A percentile compares a stretch with the other conserved stretches of the same genome.
Conservation (phyloP, 2,888 invertebrate species). For the Epistrophe eligans region DNA sequence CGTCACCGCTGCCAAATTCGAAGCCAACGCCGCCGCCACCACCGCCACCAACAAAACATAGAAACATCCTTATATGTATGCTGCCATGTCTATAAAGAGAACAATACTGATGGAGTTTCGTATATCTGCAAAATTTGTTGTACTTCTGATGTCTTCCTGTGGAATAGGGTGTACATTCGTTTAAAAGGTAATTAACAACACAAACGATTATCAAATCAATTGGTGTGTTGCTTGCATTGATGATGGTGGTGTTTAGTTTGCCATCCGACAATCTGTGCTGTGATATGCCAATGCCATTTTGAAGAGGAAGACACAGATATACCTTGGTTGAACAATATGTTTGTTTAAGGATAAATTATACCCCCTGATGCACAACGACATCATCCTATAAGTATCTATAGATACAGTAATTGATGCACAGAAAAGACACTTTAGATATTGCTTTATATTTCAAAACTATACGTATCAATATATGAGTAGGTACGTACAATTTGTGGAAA, state of each 20-base stretch:
- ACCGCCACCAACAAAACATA: not conserved
- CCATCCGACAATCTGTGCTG: constrained; percentile 4
- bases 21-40: not conserved
- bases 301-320: not conserved
- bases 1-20: not conserved
- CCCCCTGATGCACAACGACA: constrained; percentile 6
- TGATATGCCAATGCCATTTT: not conserved
- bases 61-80: not conserved
- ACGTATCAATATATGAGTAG: constrained; percentile 20
- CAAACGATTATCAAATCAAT: constrained; percentile 37
- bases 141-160: not conserved
- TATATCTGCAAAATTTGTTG: not conserved
- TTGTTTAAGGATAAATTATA: constrained; percentile 22
- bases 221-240: constrained; percentile 33
- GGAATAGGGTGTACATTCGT: constrained; percentile 11
- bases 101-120: not conserved
- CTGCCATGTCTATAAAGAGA: not conserved
- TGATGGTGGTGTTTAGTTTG: not conserved
- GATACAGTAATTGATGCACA: constrained; percentile 3
- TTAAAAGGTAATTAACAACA: constrained; percentile 36
- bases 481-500: not conserved
- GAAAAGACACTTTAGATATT: not conserved
- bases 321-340: too few relatives aligned
- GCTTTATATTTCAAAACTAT: not conserved
- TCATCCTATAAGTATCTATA: not conserved